Evolutionary conservation across 2,888 invertebrate species (phyloP).

Genomic region (Congeria kusceri): DNA sequence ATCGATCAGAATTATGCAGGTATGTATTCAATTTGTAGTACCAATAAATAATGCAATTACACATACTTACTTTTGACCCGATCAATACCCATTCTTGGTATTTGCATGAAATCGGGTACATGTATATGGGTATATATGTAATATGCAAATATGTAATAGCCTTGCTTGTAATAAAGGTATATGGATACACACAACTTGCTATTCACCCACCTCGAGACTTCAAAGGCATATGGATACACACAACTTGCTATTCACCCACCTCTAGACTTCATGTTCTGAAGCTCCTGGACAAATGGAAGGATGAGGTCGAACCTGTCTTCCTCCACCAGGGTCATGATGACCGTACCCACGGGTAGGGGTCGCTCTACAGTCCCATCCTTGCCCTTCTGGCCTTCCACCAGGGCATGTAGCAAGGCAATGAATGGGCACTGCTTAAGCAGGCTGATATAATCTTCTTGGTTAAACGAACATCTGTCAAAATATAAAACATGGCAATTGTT

Average conservation of each 20-base stretch:
- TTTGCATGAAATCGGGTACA: too few species aligned
- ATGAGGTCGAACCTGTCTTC: constrained; percentile 69
- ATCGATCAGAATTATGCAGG: too few species aligned
- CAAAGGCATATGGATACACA: too few species aligned
- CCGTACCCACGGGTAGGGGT: constrained; percentile 58
- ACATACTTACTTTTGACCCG: too few species aligned
- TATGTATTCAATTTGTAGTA: too few species aligned
- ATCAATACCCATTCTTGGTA: too few species aligned
- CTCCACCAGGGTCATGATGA: constrained; percentile 64
- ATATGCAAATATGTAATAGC: too few species aligned
- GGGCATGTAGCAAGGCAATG: constrained; percentile 73
- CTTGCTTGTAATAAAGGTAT: too few species aligned
- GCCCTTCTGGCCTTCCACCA: constrained; percentile 65
- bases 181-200: too few species aligned
- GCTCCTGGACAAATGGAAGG: constrained; percentile 67
- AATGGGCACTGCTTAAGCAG: constrained; percentile 75
- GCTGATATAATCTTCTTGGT: constrained; percentile 65
- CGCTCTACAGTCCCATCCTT: constrained; percentile 33
- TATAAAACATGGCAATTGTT: too few species aligned
- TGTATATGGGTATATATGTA: too few species aligned
- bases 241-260: constrained; percentile 46
- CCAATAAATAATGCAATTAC: too few species aligned
- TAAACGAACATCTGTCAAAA: constrained; percentile 55
- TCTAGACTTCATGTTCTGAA: constrained; percentile 64
- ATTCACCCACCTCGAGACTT: constrained; percentile 55